These are phyloP conservation scores for Poeciliopsis turneri DNA, from an alignment of 2,797 vertebrate genomes.

Conservation along the genomic window DNA sequence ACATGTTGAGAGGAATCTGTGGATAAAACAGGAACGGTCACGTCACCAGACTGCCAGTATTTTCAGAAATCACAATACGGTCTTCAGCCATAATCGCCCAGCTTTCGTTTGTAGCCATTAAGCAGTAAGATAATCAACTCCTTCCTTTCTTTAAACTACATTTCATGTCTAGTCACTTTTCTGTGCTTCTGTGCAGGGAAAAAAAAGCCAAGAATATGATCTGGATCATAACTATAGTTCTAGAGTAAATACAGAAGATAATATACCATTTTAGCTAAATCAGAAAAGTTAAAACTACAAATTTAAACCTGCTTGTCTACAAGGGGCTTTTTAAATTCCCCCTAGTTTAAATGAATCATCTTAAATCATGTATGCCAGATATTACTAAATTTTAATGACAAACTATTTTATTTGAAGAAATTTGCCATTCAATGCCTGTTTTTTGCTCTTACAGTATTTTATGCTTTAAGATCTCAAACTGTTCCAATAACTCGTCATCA, in stretches of 20 bases:
- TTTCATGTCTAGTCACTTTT: not conserved
- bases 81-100: no score
- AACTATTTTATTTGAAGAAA: not conserved
- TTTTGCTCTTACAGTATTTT: slow-evolving; percentile 10
- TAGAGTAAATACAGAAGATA: not conserved
- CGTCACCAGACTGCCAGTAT: no score
- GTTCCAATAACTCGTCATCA: slow-evolving; percentile 57
- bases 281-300: not conserved
- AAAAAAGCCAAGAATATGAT: not conserved
- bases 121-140: not conserved
- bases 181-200: not conserved
- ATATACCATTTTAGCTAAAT: not conserved
- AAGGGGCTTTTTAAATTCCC: not conserved
- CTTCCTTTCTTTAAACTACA: not conserved
- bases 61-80: no score
- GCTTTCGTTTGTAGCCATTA: not conserved
- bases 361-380: not conserved
- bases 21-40: no score
- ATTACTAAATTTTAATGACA: not conserved
- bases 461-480: slow-evolving; percentile 50
- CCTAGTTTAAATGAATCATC: not conserved
- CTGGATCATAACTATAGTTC: not conserved
- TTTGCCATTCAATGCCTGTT: not conserved
- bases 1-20: no score
- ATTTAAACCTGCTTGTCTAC: not conserved